phyloP scores from a whole-genome alignment of 2,797 vertebrate species.

The Sphenodon punctatus region DNA sequence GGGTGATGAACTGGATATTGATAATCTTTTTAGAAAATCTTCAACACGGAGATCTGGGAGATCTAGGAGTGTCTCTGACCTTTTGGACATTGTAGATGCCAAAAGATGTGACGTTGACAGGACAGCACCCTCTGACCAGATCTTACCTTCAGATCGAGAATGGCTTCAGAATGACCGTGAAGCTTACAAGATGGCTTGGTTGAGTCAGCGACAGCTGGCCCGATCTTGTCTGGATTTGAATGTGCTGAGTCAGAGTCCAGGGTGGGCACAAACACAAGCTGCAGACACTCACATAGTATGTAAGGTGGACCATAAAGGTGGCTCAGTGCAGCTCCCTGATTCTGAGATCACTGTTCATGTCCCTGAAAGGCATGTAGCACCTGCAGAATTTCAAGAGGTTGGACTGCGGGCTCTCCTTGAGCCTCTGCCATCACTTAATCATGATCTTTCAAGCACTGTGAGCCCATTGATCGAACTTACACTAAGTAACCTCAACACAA shows the following conservation, averaged over 20 bases:
- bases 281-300: slow-evolving; percentile 83
- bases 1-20: slow-evolving; percentile 86
- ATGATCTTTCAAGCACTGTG: slow-evolving; percentile 86
- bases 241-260: slow-evolving; percentile 87
- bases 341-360: slow-evolving; percentile 87
- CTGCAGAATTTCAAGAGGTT: slow-evolving; percentile 91
- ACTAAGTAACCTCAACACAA: slow-evolving; percentile 87
- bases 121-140: slow-evolving; percentile 58
- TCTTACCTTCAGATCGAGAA: slow-evolving; percentile 81
- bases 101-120: slow-evolving; percentile 61
- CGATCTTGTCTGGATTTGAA: slow-evolving; percentile 92
- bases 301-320: slow-evolving; percentile 86
- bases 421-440: slow-evolving; percentile 88
- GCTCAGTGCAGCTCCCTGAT: slow-evolving; percentile 87
- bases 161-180: slow-evolving; percentile 91
- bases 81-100: slow-evolving; percentile 83
- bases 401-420: slow-evolving; percentile 89
- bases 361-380: slow-evolving; percentile 86
- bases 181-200: slow-evolving; percentile 96
- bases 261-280: slow-evolving; percentile 97
- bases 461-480: slow-evolving; percentile 90
- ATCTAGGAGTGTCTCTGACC: slow-evolving; percentile 91
- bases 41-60: slow-evolving; percentile 78
- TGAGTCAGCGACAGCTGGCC: slow-evolving; percentile 92
- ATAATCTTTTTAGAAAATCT: slow-evolving; percentile 75